These are phyloP conservation scores for Oscheius sp. DNA, from an alignment of 1,140 invertebrate genomes.

Conservation along the genomic window DNA sequence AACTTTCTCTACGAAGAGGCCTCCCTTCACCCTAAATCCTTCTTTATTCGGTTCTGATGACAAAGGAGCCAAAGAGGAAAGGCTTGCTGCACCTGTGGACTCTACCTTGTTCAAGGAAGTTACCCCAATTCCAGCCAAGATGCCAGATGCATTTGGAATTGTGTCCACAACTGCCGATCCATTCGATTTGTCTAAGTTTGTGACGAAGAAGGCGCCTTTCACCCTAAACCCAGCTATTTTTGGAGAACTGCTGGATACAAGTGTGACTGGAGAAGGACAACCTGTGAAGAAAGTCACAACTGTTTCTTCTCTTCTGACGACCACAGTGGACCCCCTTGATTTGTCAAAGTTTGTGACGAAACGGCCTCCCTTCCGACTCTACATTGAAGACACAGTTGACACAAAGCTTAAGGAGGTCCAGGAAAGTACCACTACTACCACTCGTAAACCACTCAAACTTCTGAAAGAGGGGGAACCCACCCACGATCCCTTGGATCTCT, in stretches of 20 bases:
- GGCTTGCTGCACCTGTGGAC: too few species aligned
- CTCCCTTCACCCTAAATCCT: slow-evolving; percentile 3
- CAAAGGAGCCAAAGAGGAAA: background rate
- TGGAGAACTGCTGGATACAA: background rate
- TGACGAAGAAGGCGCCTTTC: background rate
- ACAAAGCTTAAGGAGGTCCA: background rate
- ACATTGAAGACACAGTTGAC: background rate
- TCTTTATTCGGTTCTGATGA: background rate
- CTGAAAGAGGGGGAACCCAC: background rate
- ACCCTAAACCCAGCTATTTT: too few species aligned
- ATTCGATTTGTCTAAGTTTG: background rate
- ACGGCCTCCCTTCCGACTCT: background rate
- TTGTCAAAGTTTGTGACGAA: background rate
- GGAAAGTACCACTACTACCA: background rate
- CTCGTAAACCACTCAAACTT: too few species aligned
- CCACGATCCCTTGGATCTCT: background rate
- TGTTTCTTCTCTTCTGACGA: too few species aligned
- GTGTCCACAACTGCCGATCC: background rate
- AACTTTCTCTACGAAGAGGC: background rate
- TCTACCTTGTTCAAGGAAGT: background rate
- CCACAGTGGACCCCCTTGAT: background rate
- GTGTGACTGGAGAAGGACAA: too few species aligned
- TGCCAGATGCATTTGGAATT: background rate
- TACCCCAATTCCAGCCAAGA: background rate
- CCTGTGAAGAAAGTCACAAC: too few species aligned